Conservation (phyloP, 2,888 invertebrate genomes). For the Acanthococcus lagerstroemiae region DNA sequence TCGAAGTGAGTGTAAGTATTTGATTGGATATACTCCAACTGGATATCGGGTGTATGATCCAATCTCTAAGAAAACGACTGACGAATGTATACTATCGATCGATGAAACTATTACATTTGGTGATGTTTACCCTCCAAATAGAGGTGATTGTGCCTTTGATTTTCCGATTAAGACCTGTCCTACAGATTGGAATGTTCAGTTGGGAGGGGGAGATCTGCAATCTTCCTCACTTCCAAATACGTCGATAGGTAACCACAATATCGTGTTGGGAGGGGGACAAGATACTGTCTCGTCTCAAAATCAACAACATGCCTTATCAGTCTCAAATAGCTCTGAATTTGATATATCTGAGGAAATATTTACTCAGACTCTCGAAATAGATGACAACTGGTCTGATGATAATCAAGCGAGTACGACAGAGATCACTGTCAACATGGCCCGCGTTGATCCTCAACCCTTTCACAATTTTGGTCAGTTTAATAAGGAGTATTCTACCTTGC, state of each 20-base stretch:
- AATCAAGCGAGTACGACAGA: background rate
- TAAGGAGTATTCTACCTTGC: background rate
- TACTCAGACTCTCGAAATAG: background rate
- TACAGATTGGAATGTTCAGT: background rate
- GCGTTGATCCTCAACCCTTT: background rate
- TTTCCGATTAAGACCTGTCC: background rate
- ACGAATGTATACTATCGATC: background rate
- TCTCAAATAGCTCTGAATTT: background rate
- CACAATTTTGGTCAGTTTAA: background rate
- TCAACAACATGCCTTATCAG: background rate
- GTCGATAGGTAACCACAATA: background rate
- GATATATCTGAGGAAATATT: background rate
- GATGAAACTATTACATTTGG: background rate
- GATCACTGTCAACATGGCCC: background rate
- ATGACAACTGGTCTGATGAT: background rate
- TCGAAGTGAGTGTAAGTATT: background rate
- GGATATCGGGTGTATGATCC: background rate
- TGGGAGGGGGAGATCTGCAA: background rate
- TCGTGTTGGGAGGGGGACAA: background rate
- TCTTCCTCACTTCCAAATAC: background rate
- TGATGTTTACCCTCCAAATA: background rate
- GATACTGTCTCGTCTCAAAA: background rate
- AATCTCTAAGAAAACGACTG: background rate
- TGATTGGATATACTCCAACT: background rate
- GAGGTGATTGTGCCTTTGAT: background rate